phyloP scores from a whole-genome alignment of 2,797 vertebrate genomes.

The Sebastes melanostomus region DNA sequence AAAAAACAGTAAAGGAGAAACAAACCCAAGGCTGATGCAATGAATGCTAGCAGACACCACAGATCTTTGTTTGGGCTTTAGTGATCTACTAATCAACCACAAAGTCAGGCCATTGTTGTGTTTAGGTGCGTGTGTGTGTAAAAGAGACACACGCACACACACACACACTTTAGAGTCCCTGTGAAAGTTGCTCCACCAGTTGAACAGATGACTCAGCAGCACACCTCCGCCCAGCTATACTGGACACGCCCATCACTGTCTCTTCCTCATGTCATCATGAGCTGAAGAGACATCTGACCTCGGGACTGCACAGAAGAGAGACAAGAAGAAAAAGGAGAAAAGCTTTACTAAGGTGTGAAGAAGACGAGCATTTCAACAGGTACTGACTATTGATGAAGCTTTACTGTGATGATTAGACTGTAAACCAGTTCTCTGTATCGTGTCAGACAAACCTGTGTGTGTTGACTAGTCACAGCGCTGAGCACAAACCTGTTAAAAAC shows the following conservation, averaged over 20 bases:
- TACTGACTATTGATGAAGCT: neutral
- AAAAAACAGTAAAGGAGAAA: no score
- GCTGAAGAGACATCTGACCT: neutral
- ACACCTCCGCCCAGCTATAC: neutral
- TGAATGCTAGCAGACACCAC: neutral
- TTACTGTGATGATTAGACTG: neutral
- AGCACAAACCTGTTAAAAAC: neutral
- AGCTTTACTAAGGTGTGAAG: neutral
- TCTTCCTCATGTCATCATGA: conserved; percentile 1
- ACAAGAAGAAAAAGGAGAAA: neutral
- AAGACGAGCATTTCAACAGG: conserved; percentile 6
- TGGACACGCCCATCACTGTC: conserved; percentile 27
- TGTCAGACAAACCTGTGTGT: neutral
- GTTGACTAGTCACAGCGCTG: neutral
- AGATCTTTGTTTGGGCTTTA: neutral
- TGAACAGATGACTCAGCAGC: conserved; percentile 8
- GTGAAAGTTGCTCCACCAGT: conserved; percentile 52
- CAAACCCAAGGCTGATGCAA: neutral
- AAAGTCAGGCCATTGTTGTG: neutral
- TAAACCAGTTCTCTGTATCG: neutral
- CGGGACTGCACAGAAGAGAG: neutral
- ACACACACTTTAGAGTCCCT: neutral
- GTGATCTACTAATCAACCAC: neutral
- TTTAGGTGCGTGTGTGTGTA: neutral
- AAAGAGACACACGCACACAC: neutral